Base-by-base conservation (phyloP, 1,140 invertebrate species). In the Drosophila ironensis region DNA sequence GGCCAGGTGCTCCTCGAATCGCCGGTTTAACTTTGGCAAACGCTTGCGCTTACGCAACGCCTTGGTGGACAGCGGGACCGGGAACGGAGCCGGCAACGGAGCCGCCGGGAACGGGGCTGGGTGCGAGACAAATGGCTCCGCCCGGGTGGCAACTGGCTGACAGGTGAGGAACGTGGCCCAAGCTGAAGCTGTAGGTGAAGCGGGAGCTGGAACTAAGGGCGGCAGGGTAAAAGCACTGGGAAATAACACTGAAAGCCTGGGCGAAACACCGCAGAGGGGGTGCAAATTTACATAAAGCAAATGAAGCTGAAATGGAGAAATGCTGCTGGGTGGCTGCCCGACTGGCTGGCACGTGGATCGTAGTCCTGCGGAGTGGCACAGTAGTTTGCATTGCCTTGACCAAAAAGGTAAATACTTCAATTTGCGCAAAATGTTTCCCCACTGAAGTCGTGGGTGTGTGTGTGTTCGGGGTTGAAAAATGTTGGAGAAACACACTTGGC, bases 21-120 rank as follows among this genome's bases (percentile, higher is more conserved):
- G n/a, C n/a, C 16, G 30, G 60, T 84, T 72, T 69, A 72, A 77
- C 68, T 76, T 81, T 76, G 67, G 67, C 77, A 72, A 81, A 75
- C 60, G 76, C 77, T 81, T 81, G 84, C 77, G 78, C 77, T 81
- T 81, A 81, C 77, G 78, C 77, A 81, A 77, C 72, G 77, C 64
- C 77, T 72, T 81, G 72, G 72, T 74, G 20, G 25, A 40, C 51
- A 45, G 22, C 33, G 38, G 30, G 7, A 5, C n/a, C 30, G n/a
- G 14, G 30, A 9, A 11, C 6, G 28, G 28, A n/a, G n/a, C 2
- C 2, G 8, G 27, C 2, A n/a, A 9, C n/a, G 11, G 30, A 33
- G 8, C 19, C 12, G 11, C 24, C 7, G 0, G 12, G 3, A 5
- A 6, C 16, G 12, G 17, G 14, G 40, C 14, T 3, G 17, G 9